Evolutionary conservation across 1,140 invertebrate genomes (phyloP), one percentile per base, ranked within the genome.

Genomic region (Lepidotrigona ventralis): DNA sequence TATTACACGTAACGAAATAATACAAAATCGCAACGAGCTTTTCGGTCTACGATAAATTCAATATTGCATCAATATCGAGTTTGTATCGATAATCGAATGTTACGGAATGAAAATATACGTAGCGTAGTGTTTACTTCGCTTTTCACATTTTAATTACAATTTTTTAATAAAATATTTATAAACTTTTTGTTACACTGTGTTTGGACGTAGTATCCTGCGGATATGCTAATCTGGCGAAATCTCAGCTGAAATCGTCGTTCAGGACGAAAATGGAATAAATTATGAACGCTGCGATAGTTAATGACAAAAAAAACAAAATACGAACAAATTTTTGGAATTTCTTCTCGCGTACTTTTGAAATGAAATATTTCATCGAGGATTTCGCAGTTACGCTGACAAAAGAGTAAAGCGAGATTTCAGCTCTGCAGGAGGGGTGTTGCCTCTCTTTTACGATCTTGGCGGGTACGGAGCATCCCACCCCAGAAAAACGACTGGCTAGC

Each of bases 401-500:
- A 15, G 1, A 29, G 26, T 15, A 29, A 64, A 64, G 17, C 63
- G 26, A 26, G 60, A 64, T 64, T 64, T 26, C 15, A 46, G 39
- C 39, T 46, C 39, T 46, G 0, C 8, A n/a, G 23, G 26, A 29
- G n/a, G 26, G 14, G 60, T 64, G 15, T 26, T 17, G 26, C 63
- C 26, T 64, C 63, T 29, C 26, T 29, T 64, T 29, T 29, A 12
- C 11, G n/a, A 79, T 60, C 54, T 33, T 26, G 15, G 63, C 29
- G 46, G 23, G 4, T 33, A 23, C 29, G 11, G 53, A 15, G 14
- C 19, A 54, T 74, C 39, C 29, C 21, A 3, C 33, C 2, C 21
- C n/a, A 81, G 54, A 72, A 81, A 74, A 81, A 81, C 68, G 54
- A 54, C 26, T 26, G 69, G n/a, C 39, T 29, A 14, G 54, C 39